Evolutionary conservation across 2,888 invertebrate species (phyloP).

Genomic region (Zhuqinia jingwanae): DNA sequence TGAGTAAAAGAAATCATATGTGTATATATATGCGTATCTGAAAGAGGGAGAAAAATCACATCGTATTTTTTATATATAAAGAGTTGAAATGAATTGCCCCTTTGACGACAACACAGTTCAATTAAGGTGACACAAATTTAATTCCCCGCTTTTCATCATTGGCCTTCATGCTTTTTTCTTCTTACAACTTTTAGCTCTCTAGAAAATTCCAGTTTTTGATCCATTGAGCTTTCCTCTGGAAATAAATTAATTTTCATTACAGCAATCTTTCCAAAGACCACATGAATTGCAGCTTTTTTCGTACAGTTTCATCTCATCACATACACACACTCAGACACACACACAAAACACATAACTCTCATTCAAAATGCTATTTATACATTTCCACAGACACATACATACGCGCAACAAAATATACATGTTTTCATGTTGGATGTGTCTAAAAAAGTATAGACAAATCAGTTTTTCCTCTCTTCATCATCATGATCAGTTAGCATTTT

Average conservation of each 20-base stretch:
- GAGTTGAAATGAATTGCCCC: slow-evolving; percentile 15
- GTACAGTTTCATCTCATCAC: not conserved
- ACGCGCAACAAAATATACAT: no score
- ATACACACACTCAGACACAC: no score
- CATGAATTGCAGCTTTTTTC: not conserved
- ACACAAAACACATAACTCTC: no score
- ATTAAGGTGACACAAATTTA: slow-evolving; percentile 27
- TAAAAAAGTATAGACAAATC: not conserved
- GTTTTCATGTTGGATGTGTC: no score
- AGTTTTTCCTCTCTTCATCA: slow-evolving; percentile 2
- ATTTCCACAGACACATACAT: no score
- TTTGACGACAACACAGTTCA: slow-evolving; percentile 27
- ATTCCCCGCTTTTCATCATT: slow-evolving; percentile 29
- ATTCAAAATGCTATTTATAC: no score
- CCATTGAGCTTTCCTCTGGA: slow-evolving; percentile 21
- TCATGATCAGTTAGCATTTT: not conserved
- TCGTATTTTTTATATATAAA: no score
- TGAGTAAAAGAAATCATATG: no score
- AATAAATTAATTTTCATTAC: slow-evolving; percentile 43
- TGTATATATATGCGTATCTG: no score
- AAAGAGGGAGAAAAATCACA: no score
- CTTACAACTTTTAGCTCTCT: not conserved
- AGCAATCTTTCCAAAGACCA: not conserved
- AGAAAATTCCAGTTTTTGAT: not conserved
- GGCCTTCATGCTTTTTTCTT: not conserved